These are phyloP conservation scores for Synanthedon formicaeformis DNA, from an alignment of 2,888 invertebrate species.

Conservation along the genomic window DNA sequence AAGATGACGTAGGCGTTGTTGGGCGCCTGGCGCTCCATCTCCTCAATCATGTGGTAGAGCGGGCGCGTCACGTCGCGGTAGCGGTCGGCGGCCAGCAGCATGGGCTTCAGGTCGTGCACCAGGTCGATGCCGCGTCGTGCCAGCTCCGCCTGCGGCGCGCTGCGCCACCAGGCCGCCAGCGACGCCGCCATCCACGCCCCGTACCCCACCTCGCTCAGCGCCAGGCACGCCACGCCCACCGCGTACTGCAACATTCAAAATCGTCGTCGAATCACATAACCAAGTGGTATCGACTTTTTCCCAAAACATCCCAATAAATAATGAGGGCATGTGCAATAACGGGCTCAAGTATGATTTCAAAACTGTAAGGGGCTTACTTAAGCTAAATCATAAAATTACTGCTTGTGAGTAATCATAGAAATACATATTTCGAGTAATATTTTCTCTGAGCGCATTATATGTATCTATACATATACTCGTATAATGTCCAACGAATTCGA, in stretches of 20 bases:
- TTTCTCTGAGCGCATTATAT: too few relatives aligned
- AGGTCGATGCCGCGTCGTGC: conserved; percentile 54
- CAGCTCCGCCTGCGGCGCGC: conserved; percentile 54
- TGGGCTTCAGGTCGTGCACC: conserved; percentile 60
- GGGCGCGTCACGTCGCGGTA: conserved; percentile 51
- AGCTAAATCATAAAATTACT: too few relatives aligned
- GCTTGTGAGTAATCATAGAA: too few relatives aligned
- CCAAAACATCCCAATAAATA: neutral
- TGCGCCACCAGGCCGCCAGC: conserved; percentile 56
- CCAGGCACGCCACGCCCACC: conserved; percentile 48
- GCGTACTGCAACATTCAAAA: conserved; percentile 28
- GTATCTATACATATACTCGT: too few relatives aligned
- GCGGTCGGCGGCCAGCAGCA: conserved; percentile 53
- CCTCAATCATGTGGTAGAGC: conserved; percentile 58
- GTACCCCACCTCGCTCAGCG: conserved; percentile 51
- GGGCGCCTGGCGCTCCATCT: conserved; percentile 59
- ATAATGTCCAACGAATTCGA: too few relatives aligned
- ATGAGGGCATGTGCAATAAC: neutral
- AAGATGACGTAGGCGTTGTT: conserved; percentile 55
- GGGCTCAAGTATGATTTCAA: too few relatives aligned
- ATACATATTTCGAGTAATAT: too few relatives aligned
- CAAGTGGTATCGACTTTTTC: neutral
- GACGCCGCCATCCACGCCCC: conserved; percentile 60
- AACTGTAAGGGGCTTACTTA: too few relatives aligned
- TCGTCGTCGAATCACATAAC: neutral